Conservation (phyloP, 2,888 invertebrate genomes). For the Drosophila subsilvestris region DNA sequence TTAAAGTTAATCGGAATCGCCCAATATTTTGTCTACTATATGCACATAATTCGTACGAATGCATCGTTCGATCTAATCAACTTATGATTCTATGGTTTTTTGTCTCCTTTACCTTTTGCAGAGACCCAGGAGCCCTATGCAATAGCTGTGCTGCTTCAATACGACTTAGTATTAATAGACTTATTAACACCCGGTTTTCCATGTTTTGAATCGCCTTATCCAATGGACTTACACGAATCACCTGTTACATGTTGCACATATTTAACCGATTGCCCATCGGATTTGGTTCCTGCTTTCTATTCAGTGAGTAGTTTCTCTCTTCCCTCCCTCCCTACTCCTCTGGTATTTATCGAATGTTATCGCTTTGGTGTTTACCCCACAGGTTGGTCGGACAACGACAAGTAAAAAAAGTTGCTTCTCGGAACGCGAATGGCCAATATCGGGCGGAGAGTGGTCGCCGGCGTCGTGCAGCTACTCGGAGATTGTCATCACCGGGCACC, state of each 20-base stretch:
- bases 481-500: slow-evolving; percentile 99
- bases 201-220: slow-evolving; percentile 99
- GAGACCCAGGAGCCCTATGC: slow-evolving; percentile 99
- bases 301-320: slow-evolving; percentile 86
- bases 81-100: neutral
- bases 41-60: too few species aligned
- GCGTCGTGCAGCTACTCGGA: slow-evolving; percentile 98
- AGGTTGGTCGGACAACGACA: slow-evolving; percentile 89
- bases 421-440: slow-evolving; percentile 97
- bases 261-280: slow-evolving; percentile 98
- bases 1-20: too few species aligned
- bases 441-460: slow-evolving; percentile 98
- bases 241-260: slow-evolving; percentile 98
- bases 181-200: slow-evolving; percentile 97
- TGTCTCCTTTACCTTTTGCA: slow-evolving; percentile 83
- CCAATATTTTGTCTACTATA: too few species aligned
- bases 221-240: slow-evolving; percentile 99
- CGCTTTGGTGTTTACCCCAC: slow-evolving; percentile 19
- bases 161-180: slow-evolving; percentile 99
- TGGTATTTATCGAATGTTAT: neutral
- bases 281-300: slow-evolving; percentile 98
- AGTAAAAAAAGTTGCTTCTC: slow-evolving; percentile 93
- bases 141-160: slow-evolving; percentile 98
- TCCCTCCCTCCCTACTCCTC: too few species aligned
- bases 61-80: too few species aligned